A percentile compares a stretch with the other conserved stretches of the same genome.
Evolutionary conservation across 2,113 vertebrate species (phyloP).

Genomic region (Cephalopholis sonnerati): DNA sequence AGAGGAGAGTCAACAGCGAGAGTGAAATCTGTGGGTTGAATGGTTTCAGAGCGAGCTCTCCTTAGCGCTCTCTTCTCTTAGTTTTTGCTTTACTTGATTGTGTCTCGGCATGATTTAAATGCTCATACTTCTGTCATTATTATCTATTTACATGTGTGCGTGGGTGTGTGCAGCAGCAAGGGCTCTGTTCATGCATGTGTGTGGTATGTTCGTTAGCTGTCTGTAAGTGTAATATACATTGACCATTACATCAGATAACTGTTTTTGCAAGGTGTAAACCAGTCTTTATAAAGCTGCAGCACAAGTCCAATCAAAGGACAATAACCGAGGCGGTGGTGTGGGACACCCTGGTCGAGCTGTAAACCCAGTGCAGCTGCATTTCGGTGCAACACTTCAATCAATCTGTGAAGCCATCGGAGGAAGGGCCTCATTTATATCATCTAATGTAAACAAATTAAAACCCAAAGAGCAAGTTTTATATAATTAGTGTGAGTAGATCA

Average conservation of each 20-base stretch:
- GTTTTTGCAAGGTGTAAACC: not conserved
- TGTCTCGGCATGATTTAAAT: not conserved
- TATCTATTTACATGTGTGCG: not conserved
- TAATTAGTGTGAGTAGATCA: constrained; percentile 77
- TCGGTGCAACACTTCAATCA: constrained; percentile 62
- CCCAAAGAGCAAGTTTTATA: constrained; percentile 75
- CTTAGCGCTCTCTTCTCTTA: not conserved
- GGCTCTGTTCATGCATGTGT: not conserved
- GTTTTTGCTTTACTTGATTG: not conserved
- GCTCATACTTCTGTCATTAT: not conserved
- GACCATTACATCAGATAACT: not conserved
- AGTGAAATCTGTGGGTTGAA: constrained; percentile 22
- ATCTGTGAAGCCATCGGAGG: constrained; percentile 55
- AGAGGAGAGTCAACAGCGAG: constrained; percentile 21
- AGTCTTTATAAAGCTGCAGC: constrained; percentile 33
- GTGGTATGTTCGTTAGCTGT: not conserved
- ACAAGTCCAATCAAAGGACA: constrained; percentile 31
- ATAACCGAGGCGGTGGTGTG: constrained; percentile 9
- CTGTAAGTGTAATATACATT: not conserved
- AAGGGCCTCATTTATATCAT: constrained; percentile 64
- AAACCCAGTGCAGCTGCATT: constrained; percentile 51
- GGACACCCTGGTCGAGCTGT: constrained; percentile 18
- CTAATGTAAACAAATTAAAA: constrained; percentile 79
- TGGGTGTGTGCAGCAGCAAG: not conserved
- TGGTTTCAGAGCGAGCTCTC: constrained; percentile 12